Conservation (phyloP, 2,113 vertebrate species). For the Xiphophorus hellerii region DNA sequence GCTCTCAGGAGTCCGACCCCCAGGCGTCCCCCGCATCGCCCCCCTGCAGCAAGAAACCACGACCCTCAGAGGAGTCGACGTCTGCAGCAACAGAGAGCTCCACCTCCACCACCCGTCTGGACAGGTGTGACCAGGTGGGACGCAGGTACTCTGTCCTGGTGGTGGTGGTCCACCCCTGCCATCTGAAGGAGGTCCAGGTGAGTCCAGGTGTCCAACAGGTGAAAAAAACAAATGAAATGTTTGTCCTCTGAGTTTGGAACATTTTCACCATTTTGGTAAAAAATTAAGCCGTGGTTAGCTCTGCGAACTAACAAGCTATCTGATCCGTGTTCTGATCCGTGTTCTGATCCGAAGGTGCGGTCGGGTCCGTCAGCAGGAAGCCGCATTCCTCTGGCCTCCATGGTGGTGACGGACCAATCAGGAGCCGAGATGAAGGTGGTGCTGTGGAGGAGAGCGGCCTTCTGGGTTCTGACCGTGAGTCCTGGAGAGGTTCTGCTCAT, state of each 20-base stretch:
- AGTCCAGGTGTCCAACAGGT: not conserved
- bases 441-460: conserved; percentile 88
- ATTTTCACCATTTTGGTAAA: too few relatives aligned
- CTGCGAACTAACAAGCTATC: not conserved
- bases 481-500: conserved; percentile 90
- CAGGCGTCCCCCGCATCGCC: not conserved
- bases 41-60: conserved; percentile 41
- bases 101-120: conserved; percentile 69
- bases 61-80: not conserved
- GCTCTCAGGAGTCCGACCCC: conserved; percentile 74
- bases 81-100: not conserved
- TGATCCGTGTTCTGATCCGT: too few relatives aligned
- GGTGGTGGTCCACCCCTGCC: conserved; percentile 85
- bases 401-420: conserved; percentile 90
- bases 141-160: conserved; percentile 85
- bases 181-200: conserved; percentile 89
- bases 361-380: conserved; percentile 77
- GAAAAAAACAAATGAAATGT: too few relatives aligned
- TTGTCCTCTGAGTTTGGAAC: too few relatives aligned
- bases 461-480: conserved; percentile 88
- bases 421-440: conserved; percentile 84
- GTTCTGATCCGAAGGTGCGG: conserved; percentile 69
- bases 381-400: conserved; percentile 85
- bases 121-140: conserved; percentile 72
- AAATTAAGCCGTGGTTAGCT: not conserved